Percentiles rank a stretch among this genome's conserved stretches.
Conservation (phyloP, 2,113 vertebrate species). For the Dasyornis broadbenti region DNA sequence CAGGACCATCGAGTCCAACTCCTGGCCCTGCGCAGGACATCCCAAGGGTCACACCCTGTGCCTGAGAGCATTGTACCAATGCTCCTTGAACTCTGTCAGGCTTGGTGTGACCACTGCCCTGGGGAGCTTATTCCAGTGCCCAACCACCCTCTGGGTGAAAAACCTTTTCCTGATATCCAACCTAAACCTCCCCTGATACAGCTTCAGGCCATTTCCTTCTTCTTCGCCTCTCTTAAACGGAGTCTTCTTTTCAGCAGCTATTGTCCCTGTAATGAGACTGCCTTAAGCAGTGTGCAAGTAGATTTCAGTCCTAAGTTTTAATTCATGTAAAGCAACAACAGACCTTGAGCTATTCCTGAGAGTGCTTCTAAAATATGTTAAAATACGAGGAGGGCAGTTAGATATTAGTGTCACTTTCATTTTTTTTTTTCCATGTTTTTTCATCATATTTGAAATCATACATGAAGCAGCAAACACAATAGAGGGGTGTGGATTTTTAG, state of each 20-base stretch:
- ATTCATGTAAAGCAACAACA: neutral
- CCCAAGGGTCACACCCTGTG: neutral
- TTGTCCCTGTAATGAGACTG: neutral
- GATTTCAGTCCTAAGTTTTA: neutral
- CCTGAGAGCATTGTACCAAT: neutral
- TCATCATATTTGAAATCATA: neutral
- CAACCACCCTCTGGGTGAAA: no score
- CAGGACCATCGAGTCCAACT: accelerated
- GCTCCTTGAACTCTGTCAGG: accelerated
- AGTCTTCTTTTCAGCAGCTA: neutral
- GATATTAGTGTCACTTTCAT: neutral
- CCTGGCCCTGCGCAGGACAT: neutral
- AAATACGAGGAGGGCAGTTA: neutral
- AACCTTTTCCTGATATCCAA: no score
- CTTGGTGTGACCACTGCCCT: neutral
- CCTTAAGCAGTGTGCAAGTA: neutral
- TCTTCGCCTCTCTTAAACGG: neutral
- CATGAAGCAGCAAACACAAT: neutral
- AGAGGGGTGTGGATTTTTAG: neutral
- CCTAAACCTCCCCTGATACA: no score
- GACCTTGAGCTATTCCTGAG: neutral
- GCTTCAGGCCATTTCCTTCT: neutral
- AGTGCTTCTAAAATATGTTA: neutral
- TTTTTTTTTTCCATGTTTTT: neutral
- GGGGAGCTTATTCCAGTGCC: no score